phyloP scores from a whole-genome alignment of 2,888 invertebrate genomes.

The Catocala sponsa region DNA sequence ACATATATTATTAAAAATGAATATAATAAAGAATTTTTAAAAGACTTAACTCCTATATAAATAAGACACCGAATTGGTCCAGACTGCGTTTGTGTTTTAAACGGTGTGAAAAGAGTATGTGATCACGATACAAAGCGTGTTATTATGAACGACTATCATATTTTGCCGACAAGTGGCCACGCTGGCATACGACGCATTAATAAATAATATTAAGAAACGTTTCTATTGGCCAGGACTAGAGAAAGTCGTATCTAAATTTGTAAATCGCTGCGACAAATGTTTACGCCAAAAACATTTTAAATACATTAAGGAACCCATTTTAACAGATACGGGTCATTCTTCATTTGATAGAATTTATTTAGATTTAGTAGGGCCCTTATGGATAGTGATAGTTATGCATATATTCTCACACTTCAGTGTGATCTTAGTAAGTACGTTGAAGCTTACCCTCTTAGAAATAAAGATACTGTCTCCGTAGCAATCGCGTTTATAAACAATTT shows the following conservation, averaged over 20 bases:
- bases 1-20: not conserved
- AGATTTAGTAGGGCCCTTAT: too few species aligned
- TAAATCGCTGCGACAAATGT: not conserved
- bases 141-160: constrained; percentile 16
- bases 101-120: not conserved
- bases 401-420: too few species aligned
- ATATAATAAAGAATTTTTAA: not conserved
- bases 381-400: too few species aligned
- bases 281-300: too few species aligned
- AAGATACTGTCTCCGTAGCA: too few species aligned
- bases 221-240: constrained; percentile 14
- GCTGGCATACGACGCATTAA: constrained; percentile 28
- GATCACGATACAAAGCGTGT: not conserved
- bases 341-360: too few species aligned
- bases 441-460: too few species aligned
- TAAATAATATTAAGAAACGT: constrained; percentile 20
- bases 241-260: not conserved
- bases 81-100: constrained; percentile 1
- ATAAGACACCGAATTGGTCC: constrained; percentile 2
- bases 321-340: too few species aligned
- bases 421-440: too few species aligned
- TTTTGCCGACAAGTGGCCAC: constrained; percentile 19
- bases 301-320: too few species aligned
- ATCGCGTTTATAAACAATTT: too few species aligned
- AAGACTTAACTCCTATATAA: constrained; percentile 1